Evolutionary conservation across 2,888 invertebrate genomes (phyloP).

Genomic region (Maniola hyperantus): DNA sequence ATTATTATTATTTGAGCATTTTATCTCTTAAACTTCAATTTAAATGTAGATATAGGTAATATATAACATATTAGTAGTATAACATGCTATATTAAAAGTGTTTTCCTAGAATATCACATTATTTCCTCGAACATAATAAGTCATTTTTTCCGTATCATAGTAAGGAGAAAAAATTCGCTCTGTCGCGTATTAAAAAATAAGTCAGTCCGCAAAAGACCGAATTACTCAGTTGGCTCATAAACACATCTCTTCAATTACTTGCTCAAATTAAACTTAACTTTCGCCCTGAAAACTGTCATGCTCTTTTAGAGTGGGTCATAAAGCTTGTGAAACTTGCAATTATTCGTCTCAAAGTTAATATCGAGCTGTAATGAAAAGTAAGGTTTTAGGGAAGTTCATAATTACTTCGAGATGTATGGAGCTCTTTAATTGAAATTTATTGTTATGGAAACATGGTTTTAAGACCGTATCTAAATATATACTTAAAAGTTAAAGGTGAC

Average conservation of each 20-base stretch:
- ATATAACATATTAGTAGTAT: too few relatives aligned
- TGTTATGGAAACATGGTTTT: too few relatives aligned
- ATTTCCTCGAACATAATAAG: too few relatives aligned
- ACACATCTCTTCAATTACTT: slow-evolving; percentile 24
- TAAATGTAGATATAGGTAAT: too few relatives aligned
- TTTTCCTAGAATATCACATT: too few relatives aligned
- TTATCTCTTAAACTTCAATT: too few relatives aligned
- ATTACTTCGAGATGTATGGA: not conserved
- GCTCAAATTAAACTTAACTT: slow-evolving; percentile 25
- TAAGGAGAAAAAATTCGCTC: not conserved
- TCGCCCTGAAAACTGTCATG: slow-evolving; percentile 8
- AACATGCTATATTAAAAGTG: too few relatives aligned
- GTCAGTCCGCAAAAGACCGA: slow-evolving; percentile 2
- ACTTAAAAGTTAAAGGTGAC: too few relatives aligned
- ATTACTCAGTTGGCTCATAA: slow-evolving; percentile 13
- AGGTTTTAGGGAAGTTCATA: not conserved
- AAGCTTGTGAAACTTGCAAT: slow-evolving; percentile 1
- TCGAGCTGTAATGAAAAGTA: not conserved
- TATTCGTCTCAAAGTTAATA: slow-evolving; percentile 12
- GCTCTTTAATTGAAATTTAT: not conserved
- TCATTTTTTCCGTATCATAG: too few relatives aligned
- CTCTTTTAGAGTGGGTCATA: slow-evolving; percentile 14
- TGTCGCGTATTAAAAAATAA: slow-evolving; percentile 8
- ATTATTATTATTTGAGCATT: too few relatives aligned
- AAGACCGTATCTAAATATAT: too few relatives aligned